phyloP scores from a whole-genome alignment of 2,888 invertebrate genomes.

The Psococerastis gibbosa region DNA sequence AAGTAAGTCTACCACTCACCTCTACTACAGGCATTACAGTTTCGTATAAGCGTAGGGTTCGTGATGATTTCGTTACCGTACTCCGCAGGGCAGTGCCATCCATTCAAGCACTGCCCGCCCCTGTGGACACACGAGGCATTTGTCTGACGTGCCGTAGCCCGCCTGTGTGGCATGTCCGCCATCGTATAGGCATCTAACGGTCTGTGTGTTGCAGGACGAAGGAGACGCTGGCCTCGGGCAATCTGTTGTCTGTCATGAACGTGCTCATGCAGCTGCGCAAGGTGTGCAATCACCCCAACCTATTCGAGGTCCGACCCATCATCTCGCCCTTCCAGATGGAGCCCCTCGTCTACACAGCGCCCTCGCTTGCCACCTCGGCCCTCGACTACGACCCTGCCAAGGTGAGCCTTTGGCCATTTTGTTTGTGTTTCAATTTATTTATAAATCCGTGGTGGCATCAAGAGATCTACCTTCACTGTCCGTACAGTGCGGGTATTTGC shows the following conservation, averaged over 20 bases:
- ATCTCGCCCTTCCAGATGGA: constrained; percentile 84
- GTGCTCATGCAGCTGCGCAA: constrained; percentile 93
- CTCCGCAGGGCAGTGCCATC: not conserved
- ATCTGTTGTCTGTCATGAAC: constrained; percentile 86
- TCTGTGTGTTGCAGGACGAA: no score
- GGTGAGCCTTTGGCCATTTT: constrained; percentile 27
- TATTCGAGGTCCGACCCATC: constrained; percentile 92
- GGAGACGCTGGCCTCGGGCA: constrained; percentile 83
- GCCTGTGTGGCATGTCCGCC: no score
- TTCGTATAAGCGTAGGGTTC: constrained; percentile 5
- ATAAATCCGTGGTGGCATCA: not conserved
- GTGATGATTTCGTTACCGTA: not conserved
- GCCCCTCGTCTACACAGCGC: constrained; percentile 46
- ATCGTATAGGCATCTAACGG: no score
- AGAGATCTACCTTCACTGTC: constrained; percentile 2
- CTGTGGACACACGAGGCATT: constrained; percentile 6
- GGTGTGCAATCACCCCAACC: constrained; percentile 95
- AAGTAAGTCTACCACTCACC: constrained; percentile 59
- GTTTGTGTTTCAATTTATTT: not conserved
- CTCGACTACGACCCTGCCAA: constrained; percentile 54
- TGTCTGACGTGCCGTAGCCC: constrained; percentile 10
- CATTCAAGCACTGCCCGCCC: no score
- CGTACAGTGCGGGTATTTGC: not conserved
- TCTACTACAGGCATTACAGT: no score
- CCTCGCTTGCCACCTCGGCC: constrained; percentile 49